Percentiles rank a stretch among this genome's conserved stretches.
These are phyloP conservation scores for Bombus breviceps DNA, from an alignment of 1,140 invertebrate species.

Conservation along the genomic window DNA sequence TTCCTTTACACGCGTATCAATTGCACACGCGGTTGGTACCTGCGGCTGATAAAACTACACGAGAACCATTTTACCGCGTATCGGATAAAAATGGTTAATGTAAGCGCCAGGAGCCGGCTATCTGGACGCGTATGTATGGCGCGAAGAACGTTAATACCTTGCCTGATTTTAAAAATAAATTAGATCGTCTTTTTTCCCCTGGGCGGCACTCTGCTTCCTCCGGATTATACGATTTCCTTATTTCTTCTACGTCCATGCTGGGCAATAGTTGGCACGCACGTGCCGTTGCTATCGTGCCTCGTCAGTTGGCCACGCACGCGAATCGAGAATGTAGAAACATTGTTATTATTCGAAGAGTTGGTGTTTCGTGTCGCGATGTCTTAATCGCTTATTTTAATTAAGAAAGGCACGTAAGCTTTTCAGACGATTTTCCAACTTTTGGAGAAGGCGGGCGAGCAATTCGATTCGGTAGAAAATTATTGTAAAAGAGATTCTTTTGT, in stretches of 20 bases:
- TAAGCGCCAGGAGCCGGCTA: neutral
- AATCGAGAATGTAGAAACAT: constrained; percentile 50
- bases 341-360: constrained; percentile 55
- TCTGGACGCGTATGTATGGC: constrained; percentile 36
- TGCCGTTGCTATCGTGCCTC: constrained; percentile 29
- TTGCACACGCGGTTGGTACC: constrained; percentile 13
- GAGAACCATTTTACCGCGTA: constrained; percentile 47
- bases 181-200: constrained; percentile 51
- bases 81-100: constrained; percentile 40
- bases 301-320: constrained; percentile 37
- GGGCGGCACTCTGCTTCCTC: neutral
- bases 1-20: constrained; percentile 47
- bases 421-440: neutral
- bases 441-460: no score
- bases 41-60: constrained; percentile 46
- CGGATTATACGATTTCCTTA: constrained; percentile 58
- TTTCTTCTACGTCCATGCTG: constrained; percentile 28
- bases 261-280: constrained; percentile 16
- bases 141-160: constrained; percentile 35
- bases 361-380: constrained; percentile 46
- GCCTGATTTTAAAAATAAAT: constrained; percentile 63
- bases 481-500: no score
- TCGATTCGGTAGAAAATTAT: no score
- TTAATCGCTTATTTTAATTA: constrained; percentile 47
- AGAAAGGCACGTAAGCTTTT: neutral